A percentile compares a stretch with the other conserved stretches of the same genome.
Evolutionary conservation across 2,888 invertebrate species (phyloP).

Genomic region (Griposia aprilina): DNA sequence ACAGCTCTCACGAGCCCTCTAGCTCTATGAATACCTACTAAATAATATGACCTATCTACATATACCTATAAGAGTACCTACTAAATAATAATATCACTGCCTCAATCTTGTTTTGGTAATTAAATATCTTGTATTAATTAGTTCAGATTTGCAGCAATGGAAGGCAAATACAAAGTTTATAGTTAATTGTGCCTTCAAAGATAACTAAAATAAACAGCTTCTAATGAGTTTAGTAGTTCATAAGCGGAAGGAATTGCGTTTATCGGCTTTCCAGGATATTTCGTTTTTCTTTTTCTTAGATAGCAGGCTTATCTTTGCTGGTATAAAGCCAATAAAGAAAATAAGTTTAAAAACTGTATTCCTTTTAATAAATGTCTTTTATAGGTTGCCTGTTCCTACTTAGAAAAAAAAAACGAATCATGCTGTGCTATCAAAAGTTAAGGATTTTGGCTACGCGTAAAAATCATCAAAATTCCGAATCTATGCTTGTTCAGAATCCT

Average conservation of each 20-base stretch:
- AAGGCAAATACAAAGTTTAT: slow-evolving; percentile 46
- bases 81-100: neutral
- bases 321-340: neutral
- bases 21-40: too few relatives aligned
- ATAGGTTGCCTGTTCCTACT: too few relatives aligned
- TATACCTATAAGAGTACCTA: neutral
- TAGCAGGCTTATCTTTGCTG: neutral
- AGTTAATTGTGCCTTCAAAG: slow-evolving; percentile 34
- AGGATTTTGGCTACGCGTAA: neutral
- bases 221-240: slow-evolving; percentile 37
- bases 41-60: too few relatives aligned
- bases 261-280: neutral
- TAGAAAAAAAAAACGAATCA: neutral
- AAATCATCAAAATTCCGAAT: neutral
- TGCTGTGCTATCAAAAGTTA: neutral
- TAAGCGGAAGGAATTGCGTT: slow-evolving; percentile 9
- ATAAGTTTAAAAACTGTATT: neutral
- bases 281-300: neutral
- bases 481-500: too few relatives aligned
- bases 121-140: slow-evolving; percentile 34
- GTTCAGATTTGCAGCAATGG: neutral
- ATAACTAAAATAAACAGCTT: slow-evolving; percentile 30
- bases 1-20: too few relatives aligned
- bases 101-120: slow-evolving; percentile 12
- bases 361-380: neutral